Base-by-base conservation (phyloP, 2,888 invertebrate genomes). In the Patella ulyssiponensis region DNA sequence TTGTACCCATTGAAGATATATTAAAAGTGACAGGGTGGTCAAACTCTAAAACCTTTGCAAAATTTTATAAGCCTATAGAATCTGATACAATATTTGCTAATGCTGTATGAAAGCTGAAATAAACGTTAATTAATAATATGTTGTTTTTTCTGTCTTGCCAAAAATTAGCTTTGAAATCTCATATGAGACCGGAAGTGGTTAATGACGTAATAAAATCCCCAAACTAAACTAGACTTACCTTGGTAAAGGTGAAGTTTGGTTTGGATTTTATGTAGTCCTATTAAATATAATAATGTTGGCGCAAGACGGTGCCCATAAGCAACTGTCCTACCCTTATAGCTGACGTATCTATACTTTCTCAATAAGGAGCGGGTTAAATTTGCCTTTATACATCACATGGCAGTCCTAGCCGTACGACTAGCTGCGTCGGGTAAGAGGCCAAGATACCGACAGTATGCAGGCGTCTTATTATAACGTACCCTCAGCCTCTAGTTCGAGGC, bases 241-340 rank as follows among this genome's bases (percentile, higher is more conserved):
- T 17, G 58, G 58, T 58, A 58, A 70, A 80, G 78, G 75, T 76
- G 76, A 80, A 54, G 77, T 78, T 76, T 78, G 80, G 73, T 77
- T 80, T 53, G 54, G 73, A 80, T 80, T 80, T 76, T 80, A 76
- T 80, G 75, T 77, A 79, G 75, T 79, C 74, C n/a, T n/a, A n/a
- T n/a, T n/a, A n/a, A n/a, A n/a, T n/a, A n/a, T n/a, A n/a, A n/a
- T n/a, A n/a, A n/a, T n/a, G n/a, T n/a, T n/a, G n/a, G n/a, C n/a
- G n/a, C n/a, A n/a, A n/a, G n/a, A n/a, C n/a, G n/a, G n/a, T n/a
- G n/a, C n/a, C n/a, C n/a, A n/a, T n/a, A n/a, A n/a, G n/a, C n/a
- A n/a, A n/a, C n/a, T n/a, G n/a, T n/a, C n/a, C n/a, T n/a, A n/a
- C n/a, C n/a, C n/a, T n/a, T n/a, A n/a, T n/a, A n/a, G n/a, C n/a